Conservation (phyloP, 2,888 invertebrate species). For the Teinopalpus imperialis region DNA sequence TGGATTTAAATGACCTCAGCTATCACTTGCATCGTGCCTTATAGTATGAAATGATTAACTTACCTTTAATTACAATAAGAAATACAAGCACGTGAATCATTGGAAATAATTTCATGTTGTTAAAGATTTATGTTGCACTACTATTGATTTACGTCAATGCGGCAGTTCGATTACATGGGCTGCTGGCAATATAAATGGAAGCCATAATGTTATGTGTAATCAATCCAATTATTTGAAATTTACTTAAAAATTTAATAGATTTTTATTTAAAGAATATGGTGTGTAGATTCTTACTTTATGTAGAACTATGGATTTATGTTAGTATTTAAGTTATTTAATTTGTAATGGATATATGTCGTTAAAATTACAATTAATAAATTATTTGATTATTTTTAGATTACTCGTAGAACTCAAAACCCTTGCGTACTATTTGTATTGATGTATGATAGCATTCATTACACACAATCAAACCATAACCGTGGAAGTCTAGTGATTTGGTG, state of each 20-base stretch:
- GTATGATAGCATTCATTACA: too few relatives aligned
- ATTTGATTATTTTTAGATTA: too few relatives aligned
- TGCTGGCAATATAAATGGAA: constrained; percentile 4
- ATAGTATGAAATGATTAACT: background rate
- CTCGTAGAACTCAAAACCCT: too few relatives aligned
- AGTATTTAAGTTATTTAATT: too few relatives aligned
- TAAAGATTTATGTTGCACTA: background rate
- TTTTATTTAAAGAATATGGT: too few relatives aligned
- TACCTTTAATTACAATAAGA: background rate
- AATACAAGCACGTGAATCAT: background rate
- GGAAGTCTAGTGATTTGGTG: too few relatives aligned
- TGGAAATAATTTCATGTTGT: background rate
- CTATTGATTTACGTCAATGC: background rate
- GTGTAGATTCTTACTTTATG: too few relatives aligned
- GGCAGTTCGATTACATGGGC: constrained; percentile 7
- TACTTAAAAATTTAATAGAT: background rate
- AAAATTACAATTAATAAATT: too few relatives aligned
- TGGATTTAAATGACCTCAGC: background rate
- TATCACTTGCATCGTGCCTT: background rate
- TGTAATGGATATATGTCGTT: too few relatives aligned
- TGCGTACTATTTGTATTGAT: too few relatives aligned
- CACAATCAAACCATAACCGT: too few relatives aligned
- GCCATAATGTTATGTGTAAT: background rate
- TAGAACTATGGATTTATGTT: too few relatives aligned
- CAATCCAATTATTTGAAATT: constrained; percentile 1